These are phyloP conservation scores for Halesus radiatus DNA, from an alignment of 1,140 invertebrate species.

Conservation along the genomic window DNA sequence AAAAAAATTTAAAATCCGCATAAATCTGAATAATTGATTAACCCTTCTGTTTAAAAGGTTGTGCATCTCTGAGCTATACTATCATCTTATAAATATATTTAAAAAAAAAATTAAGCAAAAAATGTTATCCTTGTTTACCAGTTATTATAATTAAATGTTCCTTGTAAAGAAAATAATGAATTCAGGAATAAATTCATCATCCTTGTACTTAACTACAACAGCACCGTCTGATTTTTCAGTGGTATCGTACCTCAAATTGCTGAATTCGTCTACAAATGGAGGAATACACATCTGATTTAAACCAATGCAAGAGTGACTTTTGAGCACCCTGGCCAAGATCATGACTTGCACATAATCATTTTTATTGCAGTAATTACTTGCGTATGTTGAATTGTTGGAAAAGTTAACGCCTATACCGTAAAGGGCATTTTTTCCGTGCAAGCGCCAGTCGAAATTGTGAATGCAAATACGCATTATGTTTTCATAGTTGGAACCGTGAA, in stretches of 20 bases:
- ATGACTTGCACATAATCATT: constrained; percentile 48
- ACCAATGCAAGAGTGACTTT: constrained; percentile 15
- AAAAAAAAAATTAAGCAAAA: no score
- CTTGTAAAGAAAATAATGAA: constrained; percentile 57
- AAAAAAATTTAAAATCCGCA: no score
- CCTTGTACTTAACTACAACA: constrained; percentile 60
- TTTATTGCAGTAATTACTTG: constrained; percentile 59
- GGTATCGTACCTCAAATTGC: constrained; percentile 56
- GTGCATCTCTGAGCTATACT: no score
- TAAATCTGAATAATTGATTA: no score
- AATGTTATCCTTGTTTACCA: no score
- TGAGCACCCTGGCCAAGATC: constrained; percentile 50
- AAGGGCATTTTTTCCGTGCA: constrained; percentile 52
- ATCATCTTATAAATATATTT: no score
- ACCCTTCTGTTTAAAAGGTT: no score
- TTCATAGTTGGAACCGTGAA: constrained; percentile 59
- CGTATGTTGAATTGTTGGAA: constrained; percentile 58
- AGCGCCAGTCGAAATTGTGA: constrained; percentile 61
- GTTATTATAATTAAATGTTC: no score
- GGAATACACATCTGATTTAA: constrained; percentile 39
- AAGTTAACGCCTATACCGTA: constrained; percentile 60
- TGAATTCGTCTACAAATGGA: constrained; percentile 35
- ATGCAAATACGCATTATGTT: constrained; percentile 55
- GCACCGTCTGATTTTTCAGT: constrained; percentile 52
- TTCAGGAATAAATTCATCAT: constrained; percentile 61